These are phyloP conservation scores for Micropterix aruncella DNA, from an alignment of 2,888 invertebrate species.

Conservation along the genomic window DNA sequence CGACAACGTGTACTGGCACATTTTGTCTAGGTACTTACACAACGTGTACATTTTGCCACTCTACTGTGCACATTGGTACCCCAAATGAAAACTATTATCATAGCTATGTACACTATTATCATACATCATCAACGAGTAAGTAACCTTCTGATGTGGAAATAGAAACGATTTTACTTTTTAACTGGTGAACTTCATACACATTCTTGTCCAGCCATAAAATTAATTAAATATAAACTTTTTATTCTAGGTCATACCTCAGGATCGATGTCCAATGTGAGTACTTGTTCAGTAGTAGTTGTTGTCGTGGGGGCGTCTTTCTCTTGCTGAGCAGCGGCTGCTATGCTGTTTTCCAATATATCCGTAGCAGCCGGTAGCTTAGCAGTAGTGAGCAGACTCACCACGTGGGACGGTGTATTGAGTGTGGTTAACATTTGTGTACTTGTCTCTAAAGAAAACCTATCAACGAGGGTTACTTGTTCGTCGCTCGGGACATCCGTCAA, in stretches of 20 bases:
- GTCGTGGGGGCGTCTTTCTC: constrained; percentile 33
- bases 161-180: too few species aligned
- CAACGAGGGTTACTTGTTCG: neutral
- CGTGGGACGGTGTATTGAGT: constrained; percentile 41
- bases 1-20: too few species aligned
- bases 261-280: constrained; percentile 43
- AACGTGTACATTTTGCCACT: too few species aligned
- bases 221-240: too few species aligned
- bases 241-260: constrained; percentile 48
- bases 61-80: too few species aligned
- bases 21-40: too few species aligned
- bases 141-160: too few species aligned
- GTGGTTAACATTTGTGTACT: constrained; percentile 20
- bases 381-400: constrained; percentile 39
- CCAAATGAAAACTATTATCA: too few species aligned
- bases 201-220: too few species aligned
- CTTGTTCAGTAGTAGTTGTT: constrained; percentile 28
- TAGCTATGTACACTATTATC: too few species aligned
- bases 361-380: constrained; percentile 44
- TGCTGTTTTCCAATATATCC: constrained; percentile 46
- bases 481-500: neutral
- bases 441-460: neutral
- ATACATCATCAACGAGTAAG: too few species aligned
- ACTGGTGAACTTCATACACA: too few species aligned
- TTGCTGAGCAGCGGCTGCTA: constrained; percentile 42